Evolutionary conservation across 2,888 invertebrate species (phyloP).

Genomic region (Troides aeacus): DNA sequence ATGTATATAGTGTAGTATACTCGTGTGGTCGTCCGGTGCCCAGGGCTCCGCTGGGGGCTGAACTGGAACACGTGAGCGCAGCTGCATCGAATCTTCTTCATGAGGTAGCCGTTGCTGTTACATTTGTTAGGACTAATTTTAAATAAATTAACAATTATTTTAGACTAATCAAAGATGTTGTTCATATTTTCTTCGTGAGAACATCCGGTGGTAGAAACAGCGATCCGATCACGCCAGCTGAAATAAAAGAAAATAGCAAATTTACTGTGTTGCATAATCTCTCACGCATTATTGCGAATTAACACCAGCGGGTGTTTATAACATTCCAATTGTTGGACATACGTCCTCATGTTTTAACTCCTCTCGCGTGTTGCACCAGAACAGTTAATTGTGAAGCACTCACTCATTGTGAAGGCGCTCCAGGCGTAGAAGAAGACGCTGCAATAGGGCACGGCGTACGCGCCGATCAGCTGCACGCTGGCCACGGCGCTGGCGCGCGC

Average conservation of each 20-base stretch:
- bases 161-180: not conserved
- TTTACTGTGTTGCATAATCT: not conserved
- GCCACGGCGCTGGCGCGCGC: conserved; percentile 46
- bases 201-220: conserved; percentile 43
- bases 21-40: too few species aligned
- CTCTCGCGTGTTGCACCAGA: too few species aligned
- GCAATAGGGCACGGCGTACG: conserved; percentile 47
- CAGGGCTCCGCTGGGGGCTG: too few species aligned
- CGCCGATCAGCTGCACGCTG: conserved; percentile 47
- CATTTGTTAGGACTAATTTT: too few species aligned
- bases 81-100: too few species aligned
- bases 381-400: conserved; percentile 18
- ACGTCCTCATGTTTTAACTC: too few species aligned
- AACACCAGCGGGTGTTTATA: too few species aligned
- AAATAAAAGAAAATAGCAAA: conserved; percentile 5
- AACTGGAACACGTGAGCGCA: too few species aligned
- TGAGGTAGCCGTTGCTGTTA: too few species aligned
- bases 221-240: conserved; percentile 31
- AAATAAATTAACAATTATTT: not conserved
- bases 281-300: too few species aligned
- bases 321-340: too few species aligned
- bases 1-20: too few species aligned
- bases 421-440: conserved; percentile 43
- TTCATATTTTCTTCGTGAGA: conserved; percentile 15
- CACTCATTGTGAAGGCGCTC: conserved; percentile 42